Base-by-base conservation (phyloP, 2,113 vertebrate species). In the Meleagris gallopavo region DNA sequence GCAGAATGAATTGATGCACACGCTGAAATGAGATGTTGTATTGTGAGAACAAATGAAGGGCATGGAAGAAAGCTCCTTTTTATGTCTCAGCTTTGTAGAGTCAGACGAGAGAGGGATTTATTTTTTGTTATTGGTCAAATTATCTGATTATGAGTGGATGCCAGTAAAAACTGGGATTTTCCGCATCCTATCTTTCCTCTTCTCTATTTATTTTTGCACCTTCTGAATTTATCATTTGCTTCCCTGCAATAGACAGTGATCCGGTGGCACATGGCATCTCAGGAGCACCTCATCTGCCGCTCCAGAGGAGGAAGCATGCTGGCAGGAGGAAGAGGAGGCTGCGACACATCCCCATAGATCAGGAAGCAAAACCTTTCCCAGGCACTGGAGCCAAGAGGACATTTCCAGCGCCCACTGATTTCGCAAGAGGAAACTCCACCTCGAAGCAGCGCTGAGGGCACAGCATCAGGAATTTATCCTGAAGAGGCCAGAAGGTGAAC, bases 381-480 rank as follows among this genome's bases (percentile, higher is more conserved):
- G 81, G 4, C 74, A 36, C 48, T 27, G 15, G 76, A 90, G 73
- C 90, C 90, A 43, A 24, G 27, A 27, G 88, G 86, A 43, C 32
- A 3, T 60, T 89, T 81, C 83, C 85, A 83, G 90, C 61, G 52
- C 66, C 48, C 7, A 4, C 66, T 65, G 76, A 36, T 94, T 95
- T 92, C 2, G 0, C 79, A 94, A 91, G 81, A 96, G 96, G 96
- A 97, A 97, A 92, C 96, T 96, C 95, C 96, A 95, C 96, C 97
- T 91, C 36, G 12, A 69, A 83, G 89, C 70, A 86, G 85, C 4
- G 0, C 91, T 6, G 61, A 88, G 88, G 91, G 88, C 91, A 96
- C 86, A 43, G 69, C 73, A 81, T 11, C 57, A 64, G 95, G 95
- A 95, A 80, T 96, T 84, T 72, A 84, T 90, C 95, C 75, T 92